Percentiles rank a stretch among this genome's conserved stretches.
Conservation (phyloP, 1,140 invertebrate species). For the Lucilia sericata region DNA sequence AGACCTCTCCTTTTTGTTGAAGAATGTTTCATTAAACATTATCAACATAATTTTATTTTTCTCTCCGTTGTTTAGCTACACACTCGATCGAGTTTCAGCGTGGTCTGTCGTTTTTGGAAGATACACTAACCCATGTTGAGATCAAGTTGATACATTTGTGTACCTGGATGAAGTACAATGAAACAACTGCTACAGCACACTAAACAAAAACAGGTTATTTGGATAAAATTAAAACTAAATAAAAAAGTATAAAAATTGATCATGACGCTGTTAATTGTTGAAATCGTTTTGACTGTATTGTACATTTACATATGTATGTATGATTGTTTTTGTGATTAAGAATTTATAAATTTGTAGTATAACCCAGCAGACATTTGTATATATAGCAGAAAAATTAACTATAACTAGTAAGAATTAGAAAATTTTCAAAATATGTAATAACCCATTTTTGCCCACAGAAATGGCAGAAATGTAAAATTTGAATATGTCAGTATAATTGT, state of each 20-base stretch:
- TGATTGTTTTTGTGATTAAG: not conserved
- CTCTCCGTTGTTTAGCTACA: too few species aligned
- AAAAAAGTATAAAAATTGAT: conserved; percentile 2
- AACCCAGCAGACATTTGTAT: not conserved
- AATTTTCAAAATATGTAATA: too few species aligned
- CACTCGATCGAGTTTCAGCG: too few species aligned
- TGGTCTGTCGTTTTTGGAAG: too few species aligned
- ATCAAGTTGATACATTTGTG: conserved; percentile 1
- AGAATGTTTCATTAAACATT: too few species aligned
- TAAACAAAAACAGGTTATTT: not conserved
- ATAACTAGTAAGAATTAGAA: too few species aligned
- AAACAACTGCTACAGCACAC: not conserved
- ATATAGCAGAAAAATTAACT: too few species aligned
- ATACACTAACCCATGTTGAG: not conserved
- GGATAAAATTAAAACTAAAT: not conserved
- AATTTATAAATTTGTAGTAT: not conserved
- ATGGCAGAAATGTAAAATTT: too few species aligned
- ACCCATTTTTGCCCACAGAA: too few species aligned
- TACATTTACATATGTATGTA: not conserved
- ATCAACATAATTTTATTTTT: too few species aligned
- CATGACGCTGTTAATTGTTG: conserved; percentile 19
- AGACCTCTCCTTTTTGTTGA: too few species aligned
- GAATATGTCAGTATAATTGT: too few species aligned
- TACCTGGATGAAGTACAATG: not conserved
- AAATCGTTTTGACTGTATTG: not conserved